Conservation (phyloP, 2,797 vertebrate genomes). For the Natrix natrix region DNA sequence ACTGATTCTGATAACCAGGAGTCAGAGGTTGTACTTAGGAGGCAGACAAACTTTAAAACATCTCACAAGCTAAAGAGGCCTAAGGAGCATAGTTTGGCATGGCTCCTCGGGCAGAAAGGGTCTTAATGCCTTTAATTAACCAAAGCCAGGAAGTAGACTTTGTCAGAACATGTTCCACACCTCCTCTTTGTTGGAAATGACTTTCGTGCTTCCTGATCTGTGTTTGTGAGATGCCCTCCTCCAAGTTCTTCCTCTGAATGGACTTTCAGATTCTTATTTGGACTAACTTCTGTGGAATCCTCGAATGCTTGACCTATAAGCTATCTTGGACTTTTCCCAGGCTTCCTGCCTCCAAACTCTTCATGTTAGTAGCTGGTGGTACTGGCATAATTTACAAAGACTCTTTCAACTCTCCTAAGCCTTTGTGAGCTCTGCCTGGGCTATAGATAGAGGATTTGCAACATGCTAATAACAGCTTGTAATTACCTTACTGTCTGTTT, state of each 20-base stretch:
- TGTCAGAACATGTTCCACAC: neutral
- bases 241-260: neutral
- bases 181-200: neutral
- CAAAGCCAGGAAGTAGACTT: neutral
- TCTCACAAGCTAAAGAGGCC: neutral
- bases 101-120: neutral
- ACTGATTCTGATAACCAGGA: neutral
- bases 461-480: neutral
- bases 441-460: neutral
- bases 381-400: neutral
- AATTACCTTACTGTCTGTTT: neutral
- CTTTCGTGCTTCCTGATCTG: neutral
- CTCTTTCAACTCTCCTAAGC: neutral
- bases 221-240: neutral
- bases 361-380: neutral
- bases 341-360: neutral
- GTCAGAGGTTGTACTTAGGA: neutral
- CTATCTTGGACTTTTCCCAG: neutral
- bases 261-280: neutral
- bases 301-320: neutral
- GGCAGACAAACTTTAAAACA: neutral
- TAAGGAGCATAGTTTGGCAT: neutral
- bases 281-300: neutral
- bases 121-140: neutral
- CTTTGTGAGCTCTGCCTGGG: neutral